Evolutionary conservation across 2,797 vertebrate species (phyloP).

Genomic region (Coluber constrictor): DNA sequence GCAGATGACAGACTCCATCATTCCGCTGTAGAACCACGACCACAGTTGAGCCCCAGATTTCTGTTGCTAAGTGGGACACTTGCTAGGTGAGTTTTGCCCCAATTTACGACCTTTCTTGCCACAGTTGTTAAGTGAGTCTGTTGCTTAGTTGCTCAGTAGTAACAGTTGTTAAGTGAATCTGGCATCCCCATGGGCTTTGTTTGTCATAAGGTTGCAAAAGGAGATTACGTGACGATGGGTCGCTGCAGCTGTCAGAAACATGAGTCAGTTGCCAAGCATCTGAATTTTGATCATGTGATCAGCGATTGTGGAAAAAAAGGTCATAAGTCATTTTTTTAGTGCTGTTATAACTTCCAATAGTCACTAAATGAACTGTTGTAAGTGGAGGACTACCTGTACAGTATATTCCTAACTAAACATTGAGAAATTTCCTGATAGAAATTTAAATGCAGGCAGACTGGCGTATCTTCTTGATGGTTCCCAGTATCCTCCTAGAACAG

Average conservation of each 20-base stretch:
- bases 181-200: not conserved
- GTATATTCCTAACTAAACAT: not conserved
- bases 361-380: not conserved
- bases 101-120: not conserved
- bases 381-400: not conserved
- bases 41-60: not conserved
- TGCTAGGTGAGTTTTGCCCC: not conserved
- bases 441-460: not conserved
- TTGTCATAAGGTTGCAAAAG: not conserved
- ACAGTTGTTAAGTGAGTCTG: not conserved
- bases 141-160: too few species aligned
- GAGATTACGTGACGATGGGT: not conserved
- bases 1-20: too few species aligned
- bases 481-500: not conserved
- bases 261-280: not conserved
- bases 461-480: not conserved
- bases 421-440: not conserved
- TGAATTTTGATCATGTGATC: not conserved
- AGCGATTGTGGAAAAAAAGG: not conserved
- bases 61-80: not conserved
- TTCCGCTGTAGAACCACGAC: too few species aligned
- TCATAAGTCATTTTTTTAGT: not conserved
- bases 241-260: not conserved
- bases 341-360: not conserved
- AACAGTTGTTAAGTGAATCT: not conserved